phyloP scores from a whole-genome alignment of 2,888 invertebrate genomes.

The Xiphydria camelus region DNA sequence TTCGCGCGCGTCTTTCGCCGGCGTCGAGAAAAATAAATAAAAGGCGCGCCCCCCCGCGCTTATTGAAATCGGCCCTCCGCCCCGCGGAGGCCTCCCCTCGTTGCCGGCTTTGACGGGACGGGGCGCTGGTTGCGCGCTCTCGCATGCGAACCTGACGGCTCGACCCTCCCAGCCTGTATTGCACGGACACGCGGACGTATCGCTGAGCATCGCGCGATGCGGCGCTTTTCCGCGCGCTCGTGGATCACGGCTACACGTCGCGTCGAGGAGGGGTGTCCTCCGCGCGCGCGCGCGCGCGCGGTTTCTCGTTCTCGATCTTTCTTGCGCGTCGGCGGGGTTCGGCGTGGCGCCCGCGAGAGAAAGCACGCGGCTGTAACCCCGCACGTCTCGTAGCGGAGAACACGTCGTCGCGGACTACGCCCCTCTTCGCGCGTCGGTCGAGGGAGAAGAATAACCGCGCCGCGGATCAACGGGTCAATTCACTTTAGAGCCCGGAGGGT shows the following conservation, averaged over 20 bases:
- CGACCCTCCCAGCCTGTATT: conserved; percentile 46
- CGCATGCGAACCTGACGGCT: conserved; percentile 46
- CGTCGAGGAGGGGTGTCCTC: too few species aligned
- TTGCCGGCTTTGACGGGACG: conserved; percentile 48
- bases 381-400: too few species aligned
- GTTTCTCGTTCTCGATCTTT: too few species aligned
- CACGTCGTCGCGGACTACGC: conserved; percentile 51
- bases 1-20: conserved; percentile 11
- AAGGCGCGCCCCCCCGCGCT: conserved; percentile 25
- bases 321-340: too few species aligned
- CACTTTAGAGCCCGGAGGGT: conserved; percentile 22
- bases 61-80: conserved; percentile 48
- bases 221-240: too few species aligned
- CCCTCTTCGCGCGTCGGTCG: conserved; percentile 30
- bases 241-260: too few species aligned
- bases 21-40: conserved; percentile 27
- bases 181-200: not conserved
- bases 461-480: conserved; percentile 11
- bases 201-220: too few species aligned
- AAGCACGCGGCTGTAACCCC: too few species aligned
- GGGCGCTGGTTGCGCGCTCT: conserved; percentile 21
- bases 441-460: conserved; percentile 13
- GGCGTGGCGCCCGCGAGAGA: too few species aligned
- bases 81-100: conserved; percentile 26
- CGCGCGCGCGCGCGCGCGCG: too few species aligned